Conservation (phyloP, 1,140 invertebrate species). For the Lepidurus arcticus region DNA sequence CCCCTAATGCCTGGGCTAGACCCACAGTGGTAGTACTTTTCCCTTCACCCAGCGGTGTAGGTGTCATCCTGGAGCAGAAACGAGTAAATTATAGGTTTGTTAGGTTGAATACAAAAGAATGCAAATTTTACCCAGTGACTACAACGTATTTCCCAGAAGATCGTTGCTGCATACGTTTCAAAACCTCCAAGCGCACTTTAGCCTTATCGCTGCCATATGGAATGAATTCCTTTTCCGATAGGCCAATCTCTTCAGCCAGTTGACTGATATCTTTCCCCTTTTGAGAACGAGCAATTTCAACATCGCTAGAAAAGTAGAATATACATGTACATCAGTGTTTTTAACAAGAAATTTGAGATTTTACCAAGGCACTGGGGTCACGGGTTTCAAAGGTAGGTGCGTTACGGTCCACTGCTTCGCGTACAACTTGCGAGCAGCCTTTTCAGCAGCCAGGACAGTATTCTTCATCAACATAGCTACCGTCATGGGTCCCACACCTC, state of each 20-base stretch:
- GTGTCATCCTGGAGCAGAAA: slow-evolving; percentile 69
- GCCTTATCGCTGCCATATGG: slow-evolving; percentile 92
- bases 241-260: slow-evolving; percentile 78
- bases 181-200: slow-evolving; percentile 79
- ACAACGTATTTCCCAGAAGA: slow-evolving; percentile 87
- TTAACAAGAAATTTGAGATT: slow-evolving; percentile 29
- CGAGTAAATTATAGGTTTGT: slow-evolving; percentile 31
- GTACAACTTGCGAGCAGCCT: slow-evolving; percentile 52
- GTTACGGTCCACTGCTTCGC: slow-evolving; percentile 58
- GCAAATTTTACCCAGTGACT: slow-evolving; percentile 70
- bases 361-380: slow-evolving; percentile 66
- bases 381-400: slow-evolving; percentile 53
- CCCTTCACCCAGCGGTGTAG: slow-evolving; percentile 93
- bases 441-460: slow-evolving; percentile 75
- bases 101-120: slow-evolving; percentile 25
- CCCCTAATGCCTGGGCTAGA: slow-evolving; percentile 82
- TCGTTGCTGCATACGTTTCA: slow-evolving; percentile 65
- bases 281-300: slow-evolving; percentile 79
- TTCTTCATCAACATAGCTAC: slow-evolving; percentile 97
- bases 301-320: slow-evolving; percentile 58
- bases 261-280: slow-evolving; percentile 73
- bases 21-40: slow-evolving; percentile 95
- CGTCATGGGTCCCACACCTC: slow-evolving; percentile 97
- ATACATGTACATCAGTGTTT: not conserved
- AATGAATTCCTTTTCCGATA: slow-evolving; percentile 73